Evolutionary conservation across 2,113 vertebrate genomes (phyloP).

Genomic region (Chitala chitala): DNA sequence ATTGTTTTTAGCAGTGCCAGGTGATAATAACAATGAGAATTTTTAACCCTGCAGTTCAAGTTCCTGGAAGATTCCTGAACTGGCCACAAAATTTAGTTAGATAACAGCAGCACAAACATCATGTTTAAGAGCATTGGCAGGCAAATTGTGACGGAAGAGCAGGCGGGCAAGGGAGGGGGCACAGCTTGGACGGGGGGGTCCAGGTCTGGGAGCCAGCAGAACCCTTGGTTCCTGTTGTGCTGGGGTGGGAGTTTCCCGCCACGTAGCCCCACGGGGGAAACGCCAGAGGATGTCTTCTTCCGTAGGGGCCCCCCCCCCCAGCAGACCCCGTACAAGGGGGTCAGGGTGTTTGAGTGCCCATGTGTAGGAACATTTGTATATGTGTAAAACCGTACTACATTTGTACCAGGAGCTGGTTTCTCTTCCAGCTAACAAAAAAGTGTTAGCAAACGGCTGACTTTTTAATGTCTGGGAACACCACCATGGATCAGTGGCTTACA

Average conservation of each 20-base stretch:
- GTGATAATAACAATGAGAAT: no score
- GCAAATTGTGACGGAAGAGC: no score
- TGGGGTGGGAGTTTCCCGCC: slow-evolving; percentile 50
- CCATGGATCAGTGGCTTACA: neutral
- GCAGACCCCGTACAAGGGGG: neutral
- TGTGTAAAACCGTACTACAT: neutral
- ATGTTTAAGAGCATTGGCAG: no score
- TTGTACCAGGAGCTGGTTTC: no score
- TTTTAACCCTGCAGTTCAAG: no score
- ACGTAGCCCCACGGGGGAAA: slow-evolving; percentile 36
- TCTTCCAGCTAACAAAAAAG: neutral
- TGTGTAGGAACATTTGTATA: neutral
- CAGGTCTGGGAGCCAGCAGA: slow-evolving; percentile 27
- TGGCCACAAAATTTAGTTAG: no score
- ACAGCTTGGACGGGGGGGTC: neutral
- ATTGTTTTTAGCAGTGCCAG: no score
- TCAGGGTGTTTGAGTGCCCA: neutral
- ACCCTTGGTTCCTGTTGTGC: slow-evolving; percentile 62
- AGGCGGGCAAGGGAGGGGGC: neutral
- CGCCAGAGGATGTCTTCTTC: slow-evolving; percentile 56
- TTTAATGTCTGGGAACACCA: neutral
- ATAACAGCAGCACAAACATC: no score
- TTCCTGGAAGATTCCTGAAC: no score
- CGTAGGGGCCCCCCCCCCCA: slow-evolving; percentile 24
- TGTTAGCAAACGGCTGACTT: neutral